These are phyloP conservation scores for Pangasianodon hypophthalmus DNA, from an alignment of 2,113 vertebrate genomes.

Conservation along the genomic window DNA sequence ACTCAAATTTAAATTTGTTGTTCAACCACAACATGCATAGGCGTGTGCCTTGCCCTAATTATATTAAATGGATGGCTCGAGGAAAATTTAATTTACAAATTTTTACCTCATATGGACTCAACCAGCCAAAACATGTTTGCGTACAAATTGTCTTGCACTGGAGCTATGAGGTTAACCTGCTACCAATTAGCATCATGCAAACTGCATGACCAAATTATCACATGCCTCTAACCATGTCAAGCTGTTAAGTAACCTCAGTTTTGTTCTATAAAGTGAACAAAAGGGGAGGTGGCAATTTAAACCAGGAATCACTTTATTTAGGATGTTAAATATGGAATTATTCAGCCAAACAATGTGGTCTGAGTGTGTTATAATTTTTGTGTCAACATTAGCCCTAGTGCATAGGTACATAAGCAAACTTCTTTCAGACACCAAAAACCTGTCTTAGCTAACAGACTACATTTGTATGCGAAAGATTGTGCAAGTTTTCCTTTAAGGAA, in stretches of 20 bases:
- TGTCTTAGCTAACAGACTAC: neutral
- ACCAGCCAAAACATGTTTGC: conserved; percentile 26
- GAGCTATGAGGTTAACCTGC: conserved; percentile 4
- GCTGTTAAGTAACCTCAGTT: neutral
- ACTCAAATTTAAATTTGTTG: neutral
- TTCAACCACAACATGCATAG: neutral
- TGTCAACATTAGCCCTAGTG: neutral
- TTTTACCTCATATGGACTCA: conserved; percentile 4
- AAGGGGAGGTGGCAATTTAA: neutral
- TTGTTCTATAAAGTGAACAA: neutral
- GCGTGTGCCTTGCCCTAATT: neutral
- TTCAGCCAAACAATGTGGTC: neutral
- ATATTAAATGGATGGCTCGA: conserved; percentile 1
- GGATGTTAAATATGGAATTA: neutral
- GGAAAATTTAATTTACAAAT: conserved; percentile 7
- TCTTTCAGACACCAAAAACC: neutral
- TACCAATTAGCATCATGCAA: neutral
- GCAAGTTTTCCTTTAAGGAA: neutral
- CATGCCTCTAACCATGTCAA: conserved; percentile 10
- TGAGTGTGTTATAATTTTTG: neutral
- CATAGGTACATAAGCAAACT: neutral
- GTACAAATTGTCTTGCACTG: neutral
- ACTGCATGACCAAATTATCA: conserved; percentile 31
- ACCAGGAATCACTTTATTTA: neutral
- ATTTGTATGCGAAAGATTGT: neutral